Conservation (phyloP, 2,888 invertebrate species). For the Acleris holmiana region DNA sequence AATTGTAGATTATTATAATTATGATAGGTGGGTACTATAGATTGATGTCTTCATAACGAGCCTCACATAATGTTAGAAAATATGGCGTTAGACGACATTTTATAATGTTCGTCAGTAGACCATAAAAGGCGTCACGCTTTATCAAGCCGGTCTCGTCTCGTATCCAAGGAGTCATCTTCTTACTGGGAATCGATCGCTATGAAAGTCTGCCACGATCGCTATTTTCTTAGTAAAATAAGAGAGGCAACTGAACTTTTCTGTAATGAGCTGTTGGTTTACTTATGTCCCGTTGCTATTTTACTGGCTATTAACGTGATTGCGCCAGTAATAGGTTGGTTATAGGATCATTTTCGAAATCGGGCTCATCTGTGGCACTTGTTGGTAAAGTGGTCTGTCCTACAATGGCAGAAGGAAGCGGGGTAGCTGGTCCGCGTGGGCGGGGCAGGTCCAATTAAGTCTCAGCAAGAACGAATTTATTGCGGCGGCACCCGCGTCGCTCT, state of each 20-base stretch:
- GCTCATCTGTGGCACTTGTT: conserved; percentile 24
- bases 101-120: conserved; percentile 22
- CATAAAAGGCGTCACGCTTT: conserved; percentile 19
- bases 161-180: conserved; percentile 30
- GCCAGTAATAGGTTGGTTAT: not conserved
- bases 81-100: conserved; percentile 26
- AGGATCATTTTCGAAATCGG: conserved; percentile 20
- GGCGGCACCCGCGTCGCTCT: conserved; percentile 50
- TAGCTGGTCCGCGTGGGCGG: conserved; percentile 59
- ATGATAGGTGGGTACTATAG: conserved; percentile 7
- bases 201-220: conserved; percentile 21
- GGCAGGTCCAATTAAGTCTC: conserved; percentile 73
- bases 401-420: conserved; percentile 40
- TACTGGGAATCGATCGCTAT: conserved; percentile 29
- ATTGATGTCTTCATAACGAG: conserved; percentile 24
- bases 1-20: conserved; percentile 15
- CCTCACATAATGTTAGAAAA: conserved; percentile 26
- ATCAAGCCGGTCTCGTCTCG: conserved; percentile 16
- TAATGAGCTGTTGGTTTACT: conserved; percentile 1
- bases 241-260: conserved; percentile 7
- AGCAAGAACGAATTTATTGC: conserved; percentile 72
- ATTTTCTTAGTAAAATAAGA: conserved; percentile 20
- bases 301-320: conserved; percentile 16
- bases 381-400: conserved; percentile 31
- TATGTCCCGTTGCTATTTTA: conserved; percentile 18